phyloP scores from a whole-genome alignment of 2,888 invertebrate genomes.

The Ophraella communa region DNA sequence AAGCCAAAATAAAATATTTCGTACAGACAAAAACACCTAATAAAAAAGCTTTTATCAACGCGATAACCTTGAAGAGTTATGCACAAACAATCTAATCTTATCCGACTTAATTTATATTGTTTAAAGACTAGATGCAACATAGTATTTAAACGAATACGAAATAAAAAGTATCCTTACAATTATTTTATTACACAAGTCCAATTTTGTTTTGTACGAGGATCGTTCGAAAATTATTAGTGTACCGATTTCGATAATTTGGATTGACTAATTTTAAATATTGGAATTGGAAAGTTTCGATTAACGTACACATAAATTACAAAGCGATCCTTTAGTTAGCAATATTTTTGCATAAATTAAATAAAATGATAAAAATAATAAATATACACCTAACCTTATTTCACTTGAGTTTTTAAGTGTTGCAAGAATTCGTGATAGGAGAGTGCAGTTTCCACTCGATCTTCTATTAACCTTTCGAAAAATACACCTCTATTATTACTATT shows the following conservation, averaged over 20 bases:
- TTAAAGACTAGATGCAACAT: neutral
- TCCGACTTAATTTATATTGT: neutral
- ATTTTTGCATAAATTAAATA: conserved; percentile 47
- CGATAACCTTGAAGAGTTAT: conserved; percentile 5
- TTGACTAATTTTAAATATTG: too few species aligned
- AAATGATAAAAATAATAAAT: conserved; percentile 27
- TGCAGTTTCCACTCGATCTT: conserved; percentile 92
- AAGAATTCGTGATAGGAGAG: conserved; percentile 98
- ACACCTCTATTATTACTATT: conserved; percentile 82
- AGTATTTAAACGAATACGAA: too few species aligned
- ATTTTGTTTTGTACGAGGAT: conserved; percentile 10
- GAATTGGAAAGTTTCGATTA: too few species aligned
- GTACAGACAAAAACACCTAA: too few species aligned
- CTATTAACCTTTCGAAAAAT: conserved; percentile 89
- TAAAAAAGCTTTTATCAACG: neutral
- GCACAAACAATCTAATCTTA: conserved; percentile 6
- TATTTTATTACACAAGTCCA: conserved; percentile 21
- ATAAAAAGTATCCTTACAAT: conserved; percentile 15
- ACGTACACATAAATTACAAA: conserved; percentile 23
- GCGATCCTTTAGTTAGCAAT: conserved; percentile 43
- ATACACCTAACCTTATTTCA: conserved; percentile 69
- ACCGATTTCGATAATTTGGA: too few species aligned
- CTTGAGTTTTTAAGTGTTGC: conserved; percentile 89
- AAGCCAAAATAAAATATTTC: neutral
- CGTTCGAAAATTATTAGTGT: neutral